These are phyloP conservation scores for Heliothis peltigera DNA, from an alignment of 2,888 invertebrate species.

Conservation along the genomic window DNA sequence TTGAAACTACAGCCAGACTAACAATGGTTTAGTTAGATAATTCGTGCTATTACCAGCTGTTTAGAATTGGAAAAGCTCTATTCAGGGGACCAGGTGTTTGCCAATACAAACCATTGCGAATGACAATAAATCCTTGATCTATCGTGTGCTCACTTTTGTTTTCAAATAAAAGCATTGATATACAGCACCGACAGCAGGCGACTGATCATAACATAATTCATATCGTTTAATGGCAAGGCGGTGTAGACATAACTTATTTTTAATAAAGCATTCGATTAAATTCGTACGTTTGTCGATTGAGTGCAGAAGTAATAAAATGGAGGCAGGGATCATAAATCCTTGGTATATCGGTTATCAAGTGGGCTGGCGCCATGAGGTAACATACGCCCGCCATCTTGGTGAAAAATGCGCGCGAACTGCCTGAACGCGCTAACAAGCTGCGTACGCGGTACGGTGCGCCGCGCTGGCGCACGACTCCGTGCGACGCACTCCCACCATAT, in stretches of 20 bases:
- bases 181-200: slow-evolving; percentile 48
- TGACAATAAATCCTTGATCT: slow-evolving; percentile 33
- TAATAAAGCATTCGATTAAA: slow-evolving; percentile 67
- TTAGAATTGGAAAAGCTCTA: slow-evolving; percentile 25
- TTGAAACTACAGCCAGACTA: slow-evolving; percentile 26
- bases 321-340: slow-evolving; percentile 72
- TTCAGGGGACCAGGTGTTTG: slow-evolving; percentile 44
- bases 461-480: slow-evolving; percentile 39
- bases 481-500: slow-evolving; percentile 58
- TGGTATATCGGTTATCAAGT: slow-evolving; percentile 70
- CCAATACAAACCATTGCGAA: slow-evolving; percentile 37
- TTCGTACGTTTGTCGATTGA: slow-evolving; percentile 53
- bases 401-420: slow-evolving; percentile 72
- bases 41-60: slow-evolving; percentile 23
- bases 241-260: slow-evolving; percentile 69
- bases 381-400: slow-evolving; percentile 71
- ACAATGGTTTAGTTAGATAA: slow-evolving; percentile 32
- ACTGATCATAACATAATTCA: slow-evolving; percentile 61
- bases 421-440: slow-evolving; percentile 70
- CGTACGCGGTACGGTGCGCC: slow-evolving; percentile 42
- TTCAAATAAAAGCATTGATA: slow-evolving; percentile 49
- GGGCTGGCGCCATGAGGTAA: slow-evolving; percentile 75
- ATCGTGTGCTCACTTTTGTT: slow-evolving; percentile 48
- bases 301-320: slow-evolving; percentile 70
- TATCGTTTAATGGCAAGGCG: slow-evolving; percentile 61